Percentiles rank a stretch among this genome's conserved stretches.
These are phyloP conservation scores for Brachionus koreanus DNA, from an alignment of 1,140 invertebrate genomes.

Conservation along the genomic window DNA sequence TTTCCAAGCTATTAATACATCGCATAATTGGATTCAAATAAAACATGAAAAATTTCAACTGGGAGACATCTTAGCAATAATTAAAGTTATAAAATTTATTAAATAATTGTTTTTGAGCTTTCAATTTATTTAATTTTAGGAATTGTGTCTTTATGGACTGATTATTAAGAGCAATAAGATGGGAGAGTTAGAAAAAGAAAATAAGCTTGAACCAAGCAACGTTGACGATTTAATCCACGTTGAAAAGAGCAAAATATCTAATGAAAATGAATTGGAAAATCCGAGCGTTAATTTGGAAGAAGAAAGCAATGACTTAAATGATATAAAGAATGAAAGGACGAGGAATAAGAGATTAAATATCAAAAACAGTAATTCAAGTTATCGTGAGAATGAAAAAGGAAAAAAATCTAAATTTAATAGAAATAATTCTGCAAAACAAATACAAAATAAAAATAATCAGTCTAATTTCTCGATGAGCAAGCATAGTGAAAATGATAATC, in stretches of 20 bases:
- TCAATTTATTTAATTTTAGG: background rate
- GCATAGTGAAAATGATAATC: background rate
- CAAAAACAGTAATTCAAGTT: background rate
- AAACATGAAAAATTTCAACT: background rate
- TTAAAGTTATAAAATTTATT: background rate
- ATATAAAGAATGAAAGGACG: background rate
- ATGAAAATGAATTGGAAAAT: background rate
- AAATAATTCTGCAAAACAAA: constrained; percentile 6
- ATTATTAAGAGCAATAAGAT: background rate
- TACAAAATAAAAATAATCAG: background rate
- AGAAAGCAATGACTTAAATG: background rate
- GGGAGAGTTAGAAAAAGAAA: background rate
- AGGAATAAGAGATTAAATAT: background rate
- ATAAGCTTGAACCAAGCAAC: constrained; percentile 12
- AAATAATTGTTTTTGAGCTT: background rate
- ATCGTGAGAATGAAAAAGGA: background rate
- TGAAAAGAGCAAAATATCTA: background rate
- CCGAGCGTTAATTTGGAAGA: background rate
- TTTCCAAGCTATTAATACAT: background rate
- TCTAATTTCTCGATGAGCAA: background rate
- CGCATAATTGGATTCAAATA: background rate
- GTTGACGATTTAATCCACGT: background rate
- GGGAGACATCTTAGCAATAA: background rate
- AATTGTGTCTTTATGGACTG: background rate
- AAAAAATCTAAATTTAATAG: constrained; percentile 8